A percentile compares a stretch with the other conserved stretches of the same genome.
Conservation (phyloP, 2,888 invertebrate genomes). For the Eupithecia abbreviata region DNA sequence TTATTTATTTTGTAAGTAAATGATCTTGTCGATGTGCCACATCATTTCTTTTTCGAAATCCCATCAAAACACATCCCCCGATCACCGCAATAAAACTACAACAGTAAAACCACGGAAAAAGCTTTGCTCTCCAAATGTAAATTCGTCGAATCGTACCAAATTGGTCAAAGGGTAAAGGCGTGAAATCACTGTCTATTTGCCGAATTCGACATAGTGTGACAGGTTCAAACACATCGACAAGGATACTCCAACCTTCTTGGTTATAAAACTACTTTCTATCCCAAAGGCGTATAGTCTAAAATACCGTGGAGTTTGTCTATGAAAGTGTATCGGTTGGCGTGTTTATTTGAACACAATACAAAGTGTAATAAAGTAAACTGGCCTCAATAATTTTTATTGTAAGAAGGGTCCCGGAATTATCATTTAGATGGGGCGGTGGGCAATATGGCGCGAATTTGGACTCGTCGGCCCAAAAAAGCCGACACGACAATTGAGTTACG, state of each 20-base stretch:
- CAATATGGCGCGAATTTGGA: constrained; percentile 77
- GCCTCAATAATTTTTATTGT: constrained; percentile 83
- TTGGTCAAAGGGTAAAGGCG: constrained; percentile 69
- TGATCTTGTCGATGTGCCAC: background rate
- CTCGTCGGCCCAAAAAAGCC: constrained; percentile 62
- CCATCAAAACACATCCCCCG: constrained; percentile 14
- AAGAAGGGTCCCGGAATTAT: constrained; percentile 79
- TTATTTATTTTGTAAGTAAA: too few relatives aligned
- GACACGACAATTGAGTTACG: constrained; percentile 71
- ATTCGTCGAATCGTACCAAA: constrained; percentile 61
- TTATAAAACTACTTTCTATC: constrained; percentile 36
- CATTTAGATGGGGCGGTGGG: constrained; percentile 80
- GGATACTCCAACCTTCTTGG: constrained; percentile 15
- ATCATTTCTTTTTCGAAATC: constrained; percentile 7
- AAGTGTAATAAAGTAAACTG: constrained; percentile 83
- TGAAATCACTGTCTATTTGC: constrained; percentile 66
- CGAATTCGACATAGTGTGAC: constrained; percentile 61
- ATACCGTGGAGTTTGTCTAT: constrained; percentile 46
- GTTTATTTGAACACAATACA: constrained; percentile 78
- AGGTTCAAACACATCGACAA: constrained; percentile 50
- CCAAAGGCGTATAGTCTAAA: constrained; percentile 29
- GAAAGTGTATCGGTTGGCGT: constrained; percentile 45
- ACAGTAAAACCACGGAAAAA: constrained; percentile 41
- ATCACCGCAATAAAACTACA: constrained; percentile 33
- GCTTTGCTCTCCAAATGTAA: constrained; percentile 59